Base-by-base conservation (phyloP, 2,797 vertebrate species). In the Mus spretus region DNA sequence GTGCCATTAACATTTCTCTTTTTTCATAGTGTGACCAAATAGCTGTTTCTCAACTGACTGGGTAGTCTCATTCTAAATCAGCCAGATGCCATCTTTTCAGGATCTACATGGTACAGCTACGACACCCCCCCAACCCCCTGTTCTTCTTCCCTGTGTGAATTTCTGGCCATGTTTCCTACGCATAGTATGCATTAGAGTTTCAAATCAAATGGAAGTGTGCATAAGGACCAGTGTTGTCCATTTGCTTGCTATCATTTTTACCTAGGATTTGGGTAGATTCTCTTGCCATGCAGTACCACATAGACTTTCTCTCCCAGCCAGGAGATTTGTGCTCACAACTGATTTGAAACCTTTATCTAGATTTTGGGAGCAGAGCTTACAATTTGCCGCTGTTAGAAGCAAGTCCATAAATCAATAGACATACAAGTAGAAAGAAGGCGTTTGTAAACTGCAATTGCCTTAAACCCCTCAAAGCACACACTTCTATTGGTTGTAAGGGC, bases 391-490 rank as follows among this genome's bases (percentile, higher is more conserved):
- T 20, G 44, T 75, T 93, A 81, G 90, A 95, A 89, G 75, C 72
- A 70, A 59, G 83, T n/a, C n/a, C 75, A 90, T 91, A 91, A 84
- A 87, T 40, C 47, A 4, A 93, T 67, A 12, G 65, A 53, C 63
- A 70, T 44, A 44, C 80, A 89, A 91, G 84, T 82, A 7, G 67
- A 88, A 96, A 65, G 92, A 93, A 92, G 70, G 78, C 57, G 77
- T 80, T 40, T 81, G 82, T 37, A 82, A 72, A 86, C 78, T 83
- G 15, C 72, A 89, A 94, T 96, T 96, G 83, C 81, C 65, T 94
- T 95, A 85, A 80, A 90, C 92, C 95, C 89, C 80, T 94, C 93
- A 84, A 94, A 81, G 91, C 89, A 87, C 90, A 80, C 6, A 67
- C 81, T 91, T 93, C 82, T 89, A 89, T 94, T 83, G 55, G 78